A percentile compares a stretch with the other conserved stretches of the same genome.
Conservation (phyloP, 2,797 vertebrate genomes). For the Schizopygopsis pylzovi region DNA sequence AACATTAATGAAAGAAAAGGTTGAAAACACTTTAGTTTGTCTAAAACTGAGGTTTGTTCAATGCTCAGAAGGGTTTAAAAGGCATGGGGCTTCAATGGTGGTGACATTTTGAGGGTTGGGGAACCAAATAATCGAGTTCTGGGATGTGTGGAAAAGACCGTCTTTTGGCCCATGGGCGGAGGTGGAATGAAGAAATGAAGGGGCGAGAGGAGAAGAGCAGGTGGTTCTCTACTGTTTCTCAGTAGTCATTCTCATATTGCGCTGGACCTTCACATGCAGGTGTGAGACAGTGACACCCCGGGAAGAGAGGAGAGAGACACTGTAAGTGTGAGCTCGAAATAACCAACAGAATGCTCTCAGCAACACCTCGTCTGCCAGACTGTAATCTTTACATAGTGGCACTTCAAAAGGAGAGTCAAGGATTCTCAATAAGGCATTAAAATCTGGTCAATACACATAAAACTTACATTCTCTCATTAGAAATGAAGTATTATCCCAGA, state of each 20-base stretch:
- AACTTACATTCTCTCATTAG: slow-evolving; percentile 26
- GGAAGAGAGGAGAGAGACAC: slow-evolving; percentile 60
- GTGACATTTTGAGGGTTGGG: slow-evolving; percentile 31
- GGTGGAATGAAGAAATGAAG: slow-evolving; percentile 38
- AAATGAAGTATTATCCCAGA: slow-evolving; percentile 27
- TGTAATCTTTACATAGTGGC: slow-evolving; percentile 15
- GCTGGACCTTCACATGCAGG: slow-evolving; percentile 74
- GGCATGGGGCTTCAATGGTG: slow-evolving; percentile 48
- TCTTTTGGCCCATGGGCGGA: slow-evolving; percentile 43
- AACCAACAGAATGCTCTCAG: slow-evolving; percentile 7
- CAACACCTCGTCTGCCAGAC: background rate
- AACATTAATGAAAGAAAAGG: background rate
- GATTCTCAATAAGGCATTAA: slow-evolving; percentile 27
- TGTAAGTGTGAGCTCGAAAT: slow-evolving; percentile 53
- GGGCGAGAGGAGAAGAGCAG: slow-evolving; percentile 62
- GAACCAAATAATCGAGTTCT: background rate
- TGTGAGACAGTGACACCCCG: slow-evolving; percentile 55
- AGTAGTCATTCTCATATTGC: slow-evolving; percentile 86
- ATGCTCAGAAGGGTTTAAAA: slow-evolving; percentile 24
- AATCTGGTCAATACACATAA: slow-evolving; percentile 39
- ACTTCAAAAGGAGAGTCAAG: slow-evolving; percentile 22
- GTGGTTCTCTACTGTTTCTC: slow-evolving; percentile 69
- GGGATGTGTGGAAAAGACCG: slow-evolving; percentile 31
- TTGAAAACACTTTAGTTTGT: background rate
- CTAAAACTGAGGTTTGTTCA: background rate